Conservation (phyloP, 2,797 vertebrate species). For the Acanthurus lineatus region DNA sequence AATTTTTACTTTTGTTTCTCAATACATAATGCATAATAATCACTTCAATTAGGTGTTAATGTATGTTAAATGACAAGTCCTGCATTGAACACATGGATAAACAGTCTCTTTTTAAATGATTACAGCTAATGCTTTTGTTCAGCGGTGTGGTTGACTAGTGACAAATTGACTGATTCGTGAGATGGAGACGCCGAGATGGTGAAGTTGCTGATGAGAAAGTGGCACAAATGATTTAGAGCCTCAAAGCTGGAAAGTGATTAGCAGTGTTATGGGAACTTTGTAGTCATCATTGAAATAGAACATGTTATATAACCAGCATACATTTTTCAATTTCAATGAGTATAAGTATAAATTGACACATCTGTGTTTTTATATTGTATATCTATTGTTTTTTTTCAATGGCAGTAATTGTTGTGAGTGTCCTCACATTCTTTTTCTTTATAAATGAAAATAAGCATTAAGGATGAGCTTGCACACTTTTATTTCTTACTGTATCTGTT, state of each 20-base stretch:
- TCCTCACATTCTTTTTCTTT: neutral
- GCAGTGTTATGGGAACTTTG: neutral
- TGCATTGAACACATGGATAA: constrained; percentile 37
- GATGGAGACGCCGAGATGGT: constrained; percentile 24
- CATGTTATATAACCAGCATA: too few relatives aligned
- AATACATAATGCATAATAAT: constrained; percentile 50
- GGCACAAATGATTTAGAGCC: constrained; percentile 33
- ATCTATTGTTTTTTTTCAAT: neutral
- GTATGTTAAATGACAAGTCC: constrained; percentile 37
- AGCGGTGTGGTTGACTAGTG: constrained; percentile 44
- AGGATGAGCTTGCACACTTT: too few relatives aligned
- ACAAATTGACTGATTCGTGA: constrained; percentile 54
- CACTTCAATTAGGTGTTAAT: constrained; percentile 42
- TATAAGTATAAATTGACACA: too few relatives aligned
- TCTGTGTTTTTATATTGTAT: too few relatives aligned
- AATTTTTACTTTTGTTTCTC: constrained; percentile 46
- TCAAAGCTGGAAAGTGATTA: constrained; percentile 8
- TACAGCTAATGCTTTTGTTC: constrained; percentile 42
- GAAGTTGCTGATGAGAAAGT: constrained; percentile 55
- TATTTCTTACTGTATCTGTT: too few relatives aligned
- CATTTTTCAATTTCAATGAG: too few relatives aligned
- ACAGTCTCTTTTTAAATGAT: constrained; percentile 34
- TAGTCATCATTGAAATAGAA: constrained; percentile 7
- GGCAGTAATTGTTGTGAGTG: neutral
- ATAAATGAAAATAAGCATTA: neutral